Evolutionary conservation across 1,140 invertebrate genomes (phyloP), one percentile per base, ranked within the genome.

Genomic region (Reticulitermes speratus): DNA sequence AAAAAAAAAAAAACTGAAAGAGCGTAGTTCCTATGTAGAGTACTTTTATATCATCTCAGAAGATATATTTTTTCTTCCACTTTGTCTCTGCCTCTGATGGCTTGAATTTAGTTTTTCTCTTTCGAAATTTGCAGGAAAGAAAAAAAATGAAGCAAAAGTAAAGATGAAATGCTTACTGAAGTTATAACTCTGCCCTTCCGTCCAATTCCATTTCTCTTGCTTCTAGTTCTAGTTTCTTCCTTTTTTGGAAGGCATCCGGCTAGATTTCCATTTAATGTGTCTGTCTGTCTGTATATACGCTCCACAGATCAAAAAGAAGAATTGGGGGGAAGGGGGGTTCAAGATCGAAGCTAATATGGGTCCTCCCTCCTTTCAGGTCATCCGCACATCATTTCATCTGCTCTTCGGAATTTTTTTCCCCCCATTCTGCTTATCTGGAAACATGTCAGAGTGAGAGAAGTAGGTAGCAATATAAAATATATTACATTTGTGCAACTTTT

Each of bases 91-190:
- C 25, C n/a, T 75, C 65, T 75, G 65, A n/a, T 75, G 65, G 65
- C n/a, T 75, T 75, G 65, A 75, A 75, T 75, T 75, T 75, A 30
- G n/a, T 75, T 75, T 75, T 75, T 75, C 25, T 12, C 65, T 75
- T 75, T 30, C 65, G n/a, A 75, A 75, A 75, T 75, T 75, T 75
- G 25, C 65, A 11, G 59, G n/a, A 75, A 16, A 25, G n/a, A 75
- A 30, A 75, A 75, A 8, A 75, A 75, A 2, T 75, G 65, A 75
- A 75, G 65, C 30, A 75, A 30, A 30, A n/a, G n/a, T 75, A 75
- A 75, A 75, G 65, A 75, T 75, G 65, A 75, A 75, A 75, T 75
- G 65, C 65, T 75, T 75, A 75, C 65, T 75, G 65, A 30, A 75
- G 25, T 30, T 30, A 75, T 8, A 30, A 8, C 65, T 75, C 8